A percentile compares a stretch with the other conserved stretches of the same genome.
phyloP scores from a whole-genome alignment of 2,888 invertebrate species.

The Ectemnius lituratus region DNA sequence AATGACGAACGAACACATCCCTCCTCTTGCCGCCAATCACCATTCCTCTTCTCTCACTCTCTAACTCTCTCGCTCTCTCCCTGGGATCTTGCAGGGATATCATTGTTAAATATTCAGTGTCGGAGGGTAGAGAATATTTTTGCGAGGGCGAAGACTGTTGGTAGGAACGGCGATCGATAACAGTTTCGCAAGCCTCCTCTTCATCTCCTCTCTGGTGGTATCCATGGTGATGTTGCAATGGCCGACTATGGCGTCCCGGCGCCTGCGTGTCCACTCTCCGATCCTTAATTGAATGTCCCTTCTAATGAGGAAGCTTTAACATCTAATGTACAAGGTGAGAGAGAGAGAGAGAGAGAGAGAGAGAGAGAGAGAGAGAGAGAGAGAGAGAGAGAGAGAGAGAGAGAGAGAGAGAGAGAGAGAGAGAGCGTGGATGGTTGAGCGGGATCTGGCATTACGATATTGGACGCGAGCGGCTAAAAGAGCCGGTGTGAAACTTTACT shows the following conservation, averaged over 20 bases:
- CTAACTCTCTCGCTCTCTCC: too few species aligned
- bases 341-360: too few species aligned
- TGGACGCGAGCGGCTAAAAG: slow-evolving; percentile 12
- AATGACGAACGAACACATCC: too few species aligned
- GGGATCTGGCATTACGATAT: neutral
- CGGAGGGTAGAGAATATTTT: slow-evolving; percentile 22
- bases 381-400: too few species aligned
- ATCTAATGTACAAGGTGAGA: neutral
- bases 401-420: too few species aligned
- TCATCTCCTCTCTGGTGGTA: slow-evolving; percentile 69
- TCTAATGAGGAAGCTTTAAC: slow-evolving; percentile 16
- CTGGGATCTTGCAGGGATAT: neutral
- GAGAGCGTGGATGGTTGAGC: too few species aligned
- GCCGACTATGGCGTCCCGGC: slow-evolving; percentile 67
- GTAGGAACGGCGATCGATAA: slow-evolving; percentile 63
- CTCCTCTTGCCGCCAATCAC: too few species aligned
- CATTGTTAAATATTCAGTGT: too few species aligned
- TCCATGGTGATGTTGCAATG: slow-evolving; percentile 73
- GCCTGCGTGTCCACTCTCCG: slow-evolving; percentile 65
- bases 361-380: too few species aligned
- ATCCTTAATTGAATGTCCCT: slow-evolving; percentile 57
- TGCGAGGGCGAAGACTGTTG: slow-evolving; percentile 17
- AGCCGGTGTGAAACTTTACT: slow-evolving; percentile 52
- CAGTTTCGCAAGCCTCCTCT: slow-evolving; percentile 51
- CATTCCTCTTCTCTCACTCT: neutral